phyloP scores from a whole-genome alignment of 92 coral and sea anemone species.

The Isaurus tuberculatus region DNA sequence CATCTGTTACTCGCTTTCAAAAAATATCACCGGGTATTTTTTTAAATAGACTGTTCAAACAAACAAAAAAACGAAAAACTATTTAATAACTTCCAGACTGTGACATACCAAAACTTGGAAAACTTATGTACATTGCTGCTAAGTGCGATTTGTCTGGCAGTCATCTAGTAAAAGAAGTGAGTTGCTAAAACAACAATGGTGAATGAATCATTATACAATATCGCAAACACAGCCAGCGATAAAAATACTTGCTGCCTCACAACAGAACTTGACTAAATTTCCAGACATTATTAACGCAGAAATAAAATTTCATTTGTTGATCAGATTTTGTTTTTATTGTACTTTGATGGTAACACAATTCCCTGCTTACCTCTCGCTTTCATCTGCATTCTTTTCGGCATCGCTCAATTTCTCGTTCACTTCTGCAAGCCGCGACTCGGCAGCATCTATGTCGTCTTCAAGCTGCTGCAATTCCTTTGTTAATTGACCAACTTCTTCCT shows the following conservation, averaged over 20 bases:
- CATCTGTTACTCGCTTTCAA: conserved; percentile 4
- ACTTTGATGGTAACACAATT: background rate
- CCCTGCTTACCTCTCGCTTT: conserved; percentile 88
- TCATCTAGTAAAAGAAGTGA: background rate
- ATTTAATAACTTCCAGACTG: background rate
- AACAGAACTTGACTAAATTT: background rate
- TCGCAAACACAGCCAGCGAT: background rate
- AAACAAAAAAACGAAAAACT: background rate
- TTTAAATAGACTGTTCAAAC: background rate
- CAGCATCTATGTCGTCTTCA: conserved; percentile 95
- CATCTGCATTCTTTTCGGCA: conserved; percentile 97
- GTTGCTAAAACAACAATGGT: background rate
- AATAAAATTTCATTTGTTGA: background rate
- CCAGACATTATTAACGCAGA: background rate
- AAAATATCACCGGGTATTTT: background rate
- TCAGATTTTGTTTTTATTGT: background rate
- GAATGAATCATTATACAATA: background rate
- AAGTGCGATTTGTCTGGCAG: background rate
- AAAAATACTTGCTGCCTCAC: background rate
- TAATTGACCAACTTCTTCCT: conserved; percentile 80
- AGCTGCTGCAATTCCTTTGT: conserved; percentile 91
- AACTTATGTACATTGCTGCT: background rate
- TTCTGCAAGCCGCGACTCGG: conserved; percentile 90
- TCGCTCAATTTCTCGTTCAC: conserved; percentile 72
- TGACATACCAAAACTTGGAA: background rate